phyloP scores from a whole-genome alignment of 2,888 invertebrate species.

The Rhyacophila evoluta region DNA sequence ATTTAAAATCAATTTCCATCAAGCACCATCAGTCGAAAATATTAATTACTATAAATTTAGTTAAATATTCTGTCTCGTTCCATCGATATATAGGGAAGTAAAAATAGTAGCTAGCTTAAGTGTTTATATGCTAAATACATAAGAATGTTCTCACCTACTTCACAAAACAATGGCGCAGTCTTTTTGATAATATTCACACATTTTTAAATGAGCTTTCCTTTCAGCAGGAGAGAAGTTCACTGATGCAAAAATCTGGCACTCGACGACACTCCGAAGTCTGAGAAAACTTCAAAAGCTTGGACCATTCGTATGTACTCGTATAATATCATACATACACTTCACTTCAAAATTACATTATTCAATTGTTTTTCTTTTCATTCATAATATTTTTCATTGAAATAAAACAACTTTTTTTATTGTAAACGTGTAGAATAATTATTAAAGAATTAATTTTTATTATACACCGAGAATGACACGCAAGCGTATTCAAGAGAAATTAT shows the following conservation, averaged over 20 bases:
- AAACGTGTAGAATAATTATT: neutral
- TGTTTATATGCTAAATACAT: no score
- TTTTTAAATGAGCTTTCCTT: neutral
- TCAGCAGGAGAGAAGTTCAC: neutral
- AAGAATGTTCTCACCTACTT: neutral
- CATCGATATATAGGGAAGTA: no score
- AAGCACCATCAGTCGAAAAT: no score
- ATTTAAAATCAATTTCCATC: no score
- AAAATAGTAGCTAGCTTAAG: no score
- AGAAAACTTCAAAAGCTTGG: neutral
- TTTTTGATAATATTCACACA: neutral
- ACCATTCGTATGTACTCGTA: no score
- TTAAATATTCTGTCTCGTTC: no score
- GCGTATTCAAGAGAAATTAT: neutral
- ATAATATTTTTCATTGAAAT: neutral
- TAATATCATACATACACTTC: conserved; percentile 11
- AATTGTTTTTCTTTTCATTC: neutral
- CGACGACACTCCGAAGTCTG: neutral
- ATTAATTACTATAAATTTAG: no score
- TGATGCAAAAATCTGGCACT: neutral
- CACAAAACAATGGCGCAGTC: neutral
- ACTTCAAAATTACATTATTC: neutral
- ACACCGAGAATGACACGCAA: neutral
- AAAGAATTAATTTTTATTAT: neutral
- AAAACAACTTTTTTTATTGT: neutral